Evolutionary conservation across 1,140 invertebrate species (phyloP).

Genomic region (Tenebrio molitor): DNA sequence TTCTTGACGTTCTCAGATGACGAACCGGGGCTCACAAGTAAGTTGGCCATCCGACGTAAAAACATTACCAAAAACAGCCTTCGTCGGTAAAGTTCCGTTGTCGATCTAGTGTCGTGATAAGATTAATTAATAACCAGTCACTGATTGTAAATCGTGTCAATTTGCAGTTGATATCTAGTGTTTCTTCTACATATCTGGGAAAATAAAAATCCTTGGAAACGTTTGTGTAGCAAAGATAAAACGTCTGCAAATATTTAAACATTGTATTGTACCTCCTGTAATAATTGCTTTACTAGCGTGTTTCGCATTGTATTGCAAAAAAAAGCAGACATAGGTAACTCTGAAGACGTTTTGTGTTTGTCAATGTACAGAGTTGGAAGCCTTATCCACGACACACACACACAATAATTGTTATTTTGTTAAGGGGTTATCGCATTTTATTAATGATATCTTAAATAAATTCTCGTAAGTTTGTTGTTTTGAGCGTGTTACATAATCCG

Average conservation of each 20-base stretch:
- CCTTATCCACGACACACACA: no score
- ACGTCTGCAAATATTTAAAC: conserved; percentile 27
- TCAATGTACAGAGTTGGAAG: no score
- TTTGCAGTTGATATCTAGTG: conserved; percentile 4
- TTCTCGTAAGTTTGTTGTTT: no score
- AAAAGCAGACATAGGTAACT: background rate
- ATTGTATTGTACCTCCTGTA: background rate
- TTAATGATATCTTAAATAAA: no score
- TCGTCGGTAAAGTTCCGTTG: background rate
- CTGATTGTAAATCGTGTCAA: background rate
- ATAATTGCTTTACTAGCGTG: background rate
- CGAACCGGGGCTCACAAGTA: conserved; percentile 86
- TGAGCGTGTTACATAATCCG: no score
- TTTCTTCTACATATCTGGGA: background rate
- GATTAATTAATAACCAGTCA: background rate
- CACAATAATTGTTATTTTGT: no score
- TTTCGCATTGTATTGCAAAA: background rate
- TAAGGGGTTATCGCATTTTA: no score
- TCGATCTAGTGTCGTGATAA: background rate
- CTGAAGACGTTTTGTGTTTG: no score
- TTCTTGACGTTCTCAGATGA: conserved; percentile 91
- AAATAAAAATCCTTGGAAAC: conserved; percentile 17
- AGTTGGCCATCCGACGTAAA: no score
- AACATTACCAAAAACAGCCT: no score
- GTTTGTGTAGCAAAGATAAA: conserved; percentile 28